A percentile compares a stretch with the other conserved stretches of the same genome.
Conservation (phyloP, 2,888 invertebrate species). For the Hydriomena furcata region DNA sequence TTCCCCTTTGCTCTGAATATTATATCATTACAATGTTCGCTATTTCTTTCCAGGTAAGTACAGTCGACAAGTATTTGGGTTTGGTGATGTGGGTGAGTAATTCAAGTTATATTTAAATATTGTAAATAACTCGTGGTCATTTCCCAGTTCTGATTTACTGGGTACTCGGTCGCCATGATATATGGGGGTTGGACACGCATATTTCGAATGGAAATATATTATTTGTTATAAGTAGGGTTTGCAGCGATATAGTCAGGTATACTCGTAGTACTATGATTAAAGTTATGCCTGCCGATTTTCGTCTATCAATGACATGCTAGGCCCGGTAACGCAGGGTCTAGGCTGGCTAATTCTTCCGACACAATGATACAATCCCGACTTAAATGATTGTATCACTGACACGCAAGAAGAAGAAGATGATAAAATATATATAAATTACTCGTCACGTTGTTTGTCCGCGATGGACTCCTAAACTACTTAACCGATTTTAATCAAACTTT, state of each 20-base stretch:
- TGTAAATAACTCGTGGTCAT: constrained; percentile 28
- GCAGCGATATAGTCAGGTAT: not conserved
- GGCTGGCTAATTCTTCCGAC: no score
- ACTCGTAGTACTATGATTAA: no score
- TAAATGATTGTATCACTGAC: no score
- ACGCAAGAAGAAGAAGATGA: no score
- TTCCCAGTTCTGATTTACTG: constrained; percentile 39
- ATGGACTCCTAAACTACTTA: no score
- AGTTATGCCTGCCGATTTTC: no score
- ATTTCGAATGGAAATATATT: constrained; percentile 12
- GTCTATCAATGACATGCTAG: no score
- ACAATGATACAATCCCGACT: no score
- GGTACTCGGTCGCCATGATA: constrained; percentile 31
- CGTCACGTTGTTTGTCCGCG: no score
- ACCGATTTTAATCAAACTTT: no score
- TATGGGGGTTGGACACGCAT: constrained; percentile 43
- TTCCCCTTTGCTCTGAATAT: constrained; percentile 25
- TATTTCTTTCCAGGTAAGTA: constrained; percentile 58
- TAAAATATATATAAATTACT: no score
- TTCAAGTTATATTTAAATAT: constrained; percentile 42
- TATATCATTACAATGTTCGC: constrained; percentile 32
- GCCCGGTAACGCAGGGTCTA: no score
- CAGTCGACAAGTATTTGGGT: constrained; percentile 24
- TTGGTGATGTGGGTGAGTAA: constrained; percentile 41
- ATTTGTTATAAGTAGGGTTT: not conserved